phyloP scores from a whole-genome alignment of 1,140 invertebrate species.

The Drosophila grimshawi region DNA sequence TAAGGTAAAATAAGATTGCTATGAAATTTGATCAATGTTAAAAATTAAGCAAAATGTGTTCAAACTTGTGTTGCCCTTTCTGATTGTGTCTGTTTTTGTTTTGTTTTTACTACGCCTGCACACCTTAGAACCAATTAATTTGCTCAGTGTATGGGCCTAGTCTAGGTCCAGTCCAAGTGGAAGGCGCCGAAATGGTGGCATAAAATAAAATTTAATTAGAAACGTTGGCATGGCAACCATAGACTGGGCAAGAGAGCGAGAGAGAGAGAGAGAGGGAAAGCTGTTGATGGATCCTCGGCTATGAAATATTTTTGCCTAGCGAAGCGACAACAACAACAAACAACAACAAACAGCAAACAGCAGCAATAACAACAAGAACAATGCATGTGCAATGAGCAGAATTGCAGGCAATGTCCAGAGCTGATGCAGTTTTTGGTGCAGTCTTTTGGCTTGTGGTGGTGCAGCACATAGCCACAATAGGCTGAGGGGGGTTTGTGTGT shows the following conservation, averaged over 20 bases:
- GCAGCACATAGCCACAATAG: slow-evolving; percentile 17
- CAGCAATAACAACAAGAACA: slow-evolving; percentile 37
- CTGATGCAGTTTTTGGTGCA: slow-evolving; percentile 35
- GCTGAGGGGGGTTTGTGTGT: not conserved
- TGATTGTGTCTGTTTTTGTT: too few species aligned
- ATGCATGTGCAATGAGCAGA: slow-evolving; percentile 74
- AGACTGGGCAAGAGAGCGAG: not conserved
- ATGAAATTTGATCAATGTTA: too few species aligned
- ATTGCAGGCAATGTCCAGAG: slow-evolving; percentile 59
- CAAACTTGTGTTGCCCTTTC: too few species aligned
- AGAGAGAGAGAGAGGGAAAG: not conserved
- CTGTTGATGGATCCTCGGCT: slow-evolving; percentile 50
- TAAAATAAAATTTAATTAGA: slow-evolving; percentile 84
- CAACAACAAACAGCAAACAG: slow-evolving; percentile 6
- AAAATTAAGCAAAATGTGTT: too few species aligned
- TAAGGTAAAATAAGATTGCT: too few species aligned
- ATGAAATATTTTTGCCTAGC: slow-evolving; percentile 67
- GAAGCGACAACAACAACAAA: slow-evolving; percentile 2
- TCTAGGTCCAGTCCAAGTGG: slow-evolving; percentile 29
- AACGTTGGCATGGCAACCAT: slow-evolving; percentile 67
- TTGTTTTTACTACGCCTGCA: too few species aligned
- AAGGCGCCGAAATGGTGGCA: slow-evolving; percentile 81
- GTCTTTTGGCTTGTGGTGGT: not conserved
- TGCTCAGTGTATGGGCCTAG: not conserved
- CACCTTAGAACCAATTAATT: too few species aligned